Evolutionary conservation across 2,888 invertebrate genomes (phyloP).

Genomic region (Griposia aprilina): DNA sequence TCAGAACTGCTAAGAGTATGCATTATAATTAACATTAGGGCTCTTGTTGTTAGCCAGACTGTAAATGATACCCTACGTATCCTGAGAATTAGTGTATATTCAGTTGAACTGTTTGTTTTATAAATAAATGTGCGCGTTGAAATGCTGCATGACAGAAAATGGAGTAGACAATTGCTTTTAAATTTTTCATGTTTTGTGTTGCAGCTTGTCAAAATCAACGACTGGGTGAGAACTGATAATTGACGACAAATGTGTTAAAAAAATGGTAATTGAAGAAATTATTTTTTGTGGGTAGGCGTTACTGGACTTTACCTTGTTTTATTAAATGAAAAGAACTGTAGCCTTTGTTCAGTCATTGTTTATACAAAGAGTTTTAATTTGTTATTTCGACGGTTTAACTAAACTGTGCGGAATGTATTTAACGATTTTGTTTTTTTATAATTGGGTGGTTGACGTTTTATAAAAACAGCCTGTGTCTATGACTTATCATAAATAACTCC

Average conservation of each 20-base stretch:
- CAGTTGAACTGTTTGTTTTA: slow-evolving; percentile 36
- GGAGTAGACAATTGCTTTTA: slow-evolving; percentile 51
- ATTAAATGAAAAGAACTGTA: background rate
- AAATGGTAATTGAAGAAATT: background rate
- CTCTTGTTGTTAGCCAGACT: slow-evolving; percentile 57
- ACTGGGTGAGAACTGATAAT: slow-evolving; percentile 20
- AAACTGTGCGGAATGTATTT: background rate
- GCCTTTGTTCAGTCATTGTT: background rate
- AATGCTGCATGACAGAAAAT: slow-evolving; percentile 52
- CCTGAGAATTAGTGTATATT: slow-evolving; percentile 41
- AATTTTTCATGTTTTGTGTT: slow-evolving; percentile 40
- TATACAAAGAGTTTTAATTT: background rate
- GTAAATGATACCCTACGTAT: slow-evolving; percentile 58
- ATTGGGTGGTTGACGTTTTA: background rate
- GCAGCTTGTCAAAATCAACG: slow-evolving; percentile 35
- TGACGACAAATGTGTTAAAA: slow-evolving; percentile 22
- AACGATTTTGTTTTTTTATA: background rate
- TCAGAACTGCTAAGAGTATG: slow-evolving; percentile 67
- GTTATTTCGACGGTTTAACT: background rate
- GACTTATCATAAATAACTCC: background rate
- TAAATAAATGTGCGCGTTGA: slow-evolving; percentile 52
- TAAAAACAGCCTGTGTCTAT: too few relatives aligned
- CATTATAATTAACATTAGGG: slow-evolving; percentile 70
- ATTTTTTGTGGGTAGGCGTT: background rate
- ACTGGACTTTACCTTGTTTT: background rate